Conservation (phyloP, 2,797 vertebrate species). For the Pelodytes ibericus region DNA sequence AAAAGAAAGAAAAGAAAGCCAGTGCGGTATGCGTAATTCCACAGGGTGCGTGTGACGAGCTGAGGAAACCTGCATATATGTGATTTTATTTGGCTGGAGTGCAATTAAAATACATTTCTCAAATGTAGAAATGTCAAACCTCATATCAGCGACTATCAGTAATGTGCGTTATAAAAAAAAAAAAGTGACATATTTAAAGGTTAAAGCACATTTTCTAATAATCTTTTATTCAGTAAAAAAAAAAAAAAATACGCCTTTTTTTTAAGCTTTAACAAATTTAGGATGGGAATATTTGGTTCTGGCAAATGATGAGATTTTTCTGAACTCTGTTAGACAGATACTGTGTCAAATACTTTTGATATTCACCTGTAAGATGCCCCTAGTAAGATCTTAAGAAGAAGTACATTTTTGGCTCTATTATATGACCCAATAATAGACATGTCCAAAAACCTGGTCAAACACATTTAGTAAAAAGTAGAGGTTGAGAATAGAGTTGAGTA, state of each 20-base stretch:
- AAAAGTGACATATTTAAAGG: not conserved
- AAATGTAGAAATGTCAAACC: conserved; percentile 25
- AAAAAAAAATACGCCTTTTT: too few species aligned
- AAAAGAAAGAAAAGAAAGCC: not conserved
- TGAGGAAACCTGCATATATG: not conserved
- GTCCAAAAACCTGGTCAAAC: too few species aligned
- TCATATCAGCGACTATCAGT: conserved; percentile 26
- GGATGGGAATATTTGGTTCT: too few species aligned
- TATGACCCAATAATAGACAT: too few species aligned
- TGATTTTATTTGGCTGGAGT: conserved; percentile 16
- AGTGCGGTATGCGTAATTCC: conserved; percentile 8
- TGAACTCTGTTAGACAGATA: not conserved
- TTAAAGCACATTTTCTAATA: not conserved
- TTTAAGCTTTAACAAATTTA: too few species aligned
- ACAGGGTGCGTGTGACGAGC: not conserved
- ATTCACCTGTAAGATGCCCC: too few species aligned
- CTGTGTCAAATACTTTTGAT: too few species aligned
- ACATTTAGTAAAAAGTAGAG: too few species aligned
- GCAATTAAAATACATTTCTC: conserved; percentile 28
- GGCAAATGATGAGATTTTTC: too few species aligned
- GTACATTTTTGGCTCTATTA: too few species aligned
- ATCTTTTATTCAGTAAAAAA: not conserved
- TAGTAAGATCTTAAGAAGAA: too few species aligned
- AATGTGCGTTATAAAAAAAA: not conserved
- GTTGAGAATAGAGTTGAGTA: too few species aligned